phyloP scores from a whole-genome alignment of 2,797 vertebrate genomes.

The Sebastes taczanowskii region DNA sequence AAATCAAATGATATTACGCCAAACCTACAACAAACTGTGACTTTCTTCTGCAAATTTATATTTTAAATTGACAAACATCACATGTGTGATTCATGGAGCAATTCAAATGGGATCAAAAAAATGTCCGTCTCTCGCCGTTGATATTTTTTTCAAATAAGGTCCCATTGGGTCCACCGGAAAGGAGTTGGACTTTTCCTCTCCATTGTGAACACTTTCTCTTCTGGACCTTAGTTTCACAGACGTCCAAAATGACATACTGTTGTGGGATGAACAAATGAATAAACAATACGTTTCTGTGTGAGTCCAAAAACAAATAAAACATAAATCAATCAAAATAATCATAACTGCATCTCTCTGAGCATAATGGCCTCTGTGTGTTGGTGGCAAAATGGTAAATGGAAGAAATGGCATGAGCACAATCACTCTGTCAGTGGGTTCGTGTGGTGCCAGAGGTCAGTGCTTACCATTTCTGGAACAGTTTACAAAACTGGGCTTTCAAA shows the following conservation, averaged over 20 bases:
- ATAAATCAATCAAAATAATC: constrained; percentile 27
- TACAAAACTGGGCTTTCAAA: constrained; percentile 25
- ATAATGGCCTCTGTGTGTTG: neutral
- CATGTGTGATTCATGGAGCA: no score
- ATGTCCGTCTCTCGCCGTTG: rapidly evolving
- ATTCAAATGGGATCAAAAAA: no score
- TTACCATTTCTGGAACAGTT: constrained; percentile 2
- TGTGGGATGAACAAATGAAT: constrained; percentile 31
- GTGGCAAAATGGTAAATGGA: constrained; percentile 17
- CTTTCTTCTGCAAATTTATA: no score
- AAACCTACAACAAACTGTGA: no score
- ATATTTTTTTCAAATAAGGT: no score
- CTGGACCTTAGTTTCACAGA: constrained; percentile 1
- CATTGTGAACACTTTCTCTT: constrained; percentile 1
- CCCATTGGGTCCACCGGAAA: no score
- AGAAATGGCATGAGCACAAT: constrained; percentile 7
- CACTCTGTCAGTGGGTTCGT: neutral
- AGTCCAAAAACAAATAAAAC: constrained; percentile 17
- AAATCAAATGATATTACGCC: no score
- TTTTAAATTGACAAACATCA: no score
- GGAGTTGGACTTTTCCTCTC: no score
- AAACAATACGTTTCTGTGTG: constrained; percentile 25
- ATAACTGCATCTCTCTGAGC: neutral
- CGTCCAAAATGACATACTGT: constrained; percentile 19
- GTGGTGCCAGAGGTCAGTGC: constrained; percentile 12